Base-by-base conservation (phyloP, 2,888 invertebrate species). In the Brassicogethes aeneus region DNA sequence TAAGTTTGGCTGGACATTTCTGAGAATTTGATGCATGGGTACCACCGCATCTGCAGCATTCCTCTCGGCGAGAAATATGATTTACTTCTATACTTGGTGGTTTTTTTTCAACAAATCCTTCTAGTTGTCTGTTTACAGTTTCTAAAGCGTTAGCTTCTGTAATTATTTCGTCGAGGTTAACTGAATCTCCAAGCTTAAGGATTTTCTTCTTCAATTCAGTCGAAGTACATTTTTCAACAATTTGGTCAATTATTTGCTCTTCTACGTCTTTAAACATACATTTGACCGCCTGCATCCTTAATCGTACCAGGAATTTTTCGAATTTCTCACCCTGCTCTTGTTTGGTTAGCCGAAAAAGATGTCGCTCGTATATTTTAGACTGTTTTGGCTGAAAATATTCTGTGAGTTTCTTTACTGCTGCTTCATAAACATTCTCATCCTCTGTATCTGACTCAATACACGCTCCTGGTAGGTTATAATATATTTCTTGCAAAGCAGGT, bases 1-100 rank as follows among this genome's bases (percentile, higher is more conserved):
- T 44, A 1, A 41, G 42, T 42, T 34, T 49, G 3, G 54, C 56
- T 10, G 55, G 55, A 16, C 53, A 56, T 2, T 17, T 42, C 2
- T 14, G 17, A 16, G 46, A 44, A 3, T 39, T 40, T 2, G 41
- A 34, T 34, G 53, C 52, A 3, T 43, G 37, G n/a, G n/a, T n/a
- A n/a, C n/a, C n/a, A n/a, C n/a, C n/a, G n/a, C n/a, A n/a, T n/a
- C n/a, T n/a, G n/a, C n/a, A n/a, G n/a, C n/a, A n/a, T n/a, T n/a
- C n/a, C n/a, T n/a, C n/a, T n/a, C n/a, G n/a, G n/a, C n/a, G n/a
- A n/a, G n/a, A n/a, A n/a, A n/a, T n/a, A n/a, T n/a, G n/a, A n/a
- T n/a, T n/a, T n/a, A n/a, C n/a, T n/a, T n/a, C n/a, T n/a, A n/a
- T n/a, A n/a, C n/a, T n/a, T n/a, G n/a, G n/a, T n/a, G 23, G 10